Evolutionary conservation across 1,140 invertebrate species (phyloP).

Genomic region (Eupristina koningsbergeri): DNA sequence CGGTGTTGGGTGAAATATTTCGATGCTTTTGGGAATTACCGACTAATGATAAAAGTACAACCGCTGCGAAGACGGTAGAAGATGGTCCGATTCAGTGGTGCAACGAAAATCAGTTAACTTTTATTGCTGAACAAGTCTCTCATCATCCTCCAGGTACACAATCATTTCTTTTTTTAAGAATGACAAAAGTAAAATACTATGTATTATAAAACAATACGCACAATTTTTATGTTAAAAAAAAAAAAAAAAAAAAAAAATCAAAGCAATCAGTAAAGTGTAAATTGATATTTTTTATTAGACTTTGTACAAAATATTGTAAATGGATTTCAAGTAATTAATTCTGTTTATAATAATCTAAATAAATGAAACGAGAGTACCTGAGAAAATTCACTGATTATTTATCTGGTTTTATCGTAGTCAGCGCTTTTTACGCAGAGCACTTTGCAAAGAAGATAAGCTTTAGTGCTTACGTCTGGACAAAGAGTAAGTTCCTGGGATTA

Average conservation of each 20-base stretch:
- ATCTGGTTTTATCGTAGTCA: slow-evolving; percentile 76
- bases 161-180: neutral
- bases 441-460: slow-evolving; percentile 91
- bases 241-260: too few species aligned
- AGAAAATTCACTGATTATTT: neutral
- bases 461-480: slow-evolving; percentile 96
- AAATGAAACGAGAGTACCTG: neutral
- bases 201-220: too few species aligned
- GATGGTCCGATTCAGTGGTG: slow-evolving; percentile 91
- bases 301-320: too few species aligned
- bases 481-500: slow-evolving; percentile 96
- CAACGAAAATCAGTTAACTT: slow-evolving; percentile 84
- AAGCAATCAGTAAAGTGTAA: too few species aligned
- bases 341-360: too few species aligned
- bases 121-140: slow-evolving; percentile 98
- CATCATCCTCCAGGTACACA: slow-evolving; percentile 96
- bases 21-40: slow-evolving; percentile 89
- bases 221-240: too few species aligned
- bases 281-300: too few species aligned
- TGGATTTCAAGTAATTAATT: too few species aligned
- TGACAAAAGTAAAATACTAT: too few species aligned
- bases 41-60: neutral
- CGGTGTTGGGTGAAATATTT: slow-evolving; percentile 95
- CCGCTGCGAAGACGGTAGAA: slow-evolving; percentile 71
- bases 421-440: slow-evolving; percentile 97